These are phyloP conservation scores for Theonella swinhoei DNA, from an alignment of 37 sponge, comb jelly and placozoan species.

Conservation along the genomic window DNA sequence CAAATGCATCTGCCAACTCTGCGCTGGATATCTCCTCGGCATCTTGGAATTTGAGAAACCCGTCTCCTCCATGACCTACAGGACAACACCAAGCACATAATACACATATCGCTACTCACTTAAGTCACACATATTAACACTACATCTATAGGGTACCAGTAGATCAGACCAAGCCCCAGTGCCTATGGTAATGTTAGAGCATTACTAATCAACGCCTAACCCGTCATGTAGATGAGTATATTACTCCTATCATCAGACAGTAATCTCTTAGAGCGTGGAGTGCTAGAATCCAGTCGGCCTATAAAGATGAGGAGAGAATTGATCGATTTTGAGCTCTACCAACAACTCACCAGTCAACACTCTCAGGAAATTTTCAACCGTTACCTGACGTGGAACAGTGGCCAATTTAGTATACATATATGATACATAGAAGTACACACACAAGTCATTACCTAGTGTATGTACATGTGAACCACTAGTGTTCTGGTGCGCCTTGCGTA, in stretches of 20 bases:
- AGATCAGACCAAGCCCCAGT: background rate
- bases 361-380: constrained; percentile 91
- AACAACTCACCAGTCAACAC: constrained; percentile 81
- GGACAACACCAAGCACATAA: background rate
- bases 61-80: constrained; percentile 94
- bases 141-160: background rate
- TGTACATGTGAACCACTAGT: no score
- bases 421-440: no score
- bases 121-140: background rate
- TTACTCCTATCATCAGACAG: constrained; percentile 95
- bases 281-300: constrained; percentile 78
- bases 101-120: background rate
- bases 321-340: background rate
- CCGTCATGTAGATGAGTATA: constrained; percentile 94
- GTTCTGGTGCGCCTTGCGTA: no score
- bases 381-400: no score
- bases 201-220: constrained; percentile 25
- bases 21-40: constrained; percentile 89
- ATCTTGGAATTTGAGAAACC: constrained; percentile 96
- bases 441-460: no score
- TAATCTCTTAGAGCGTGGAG: constrained; percentile 91
- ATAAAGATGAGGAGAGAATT: background rate
- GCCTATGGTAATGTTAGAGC: background rate
- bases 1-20: constrained; percentile 92
- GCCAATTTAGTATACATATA: no score